phyloP scores from a whole-genome alignment of 1,140 invertebrate species.

The Orchesella cincta region DNA sequence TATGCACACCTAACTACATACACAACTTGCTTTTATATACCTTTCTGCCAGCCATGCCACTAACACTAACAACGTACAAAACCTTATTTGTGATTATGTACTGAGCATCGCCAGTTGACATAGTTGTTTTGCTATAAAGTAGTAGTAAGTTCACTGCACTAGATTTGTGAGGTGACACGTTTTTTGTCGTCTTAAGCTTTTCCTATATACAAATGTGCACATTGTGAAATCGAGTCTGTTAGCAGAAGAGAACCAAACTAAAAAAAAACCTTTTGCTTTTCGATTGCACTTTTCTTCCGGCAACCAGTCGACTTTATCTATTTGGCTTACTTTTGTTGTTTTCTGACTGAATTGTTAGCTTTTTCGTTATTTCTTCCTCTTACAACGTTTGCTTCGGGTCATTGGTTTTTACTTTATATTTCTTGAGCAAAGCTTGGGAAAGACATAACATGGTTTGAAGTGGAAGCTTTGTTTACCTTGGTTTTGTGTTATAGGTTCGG shows the following conservation, averaged over 20 bases:
- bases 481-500: conserved; percentile 34
- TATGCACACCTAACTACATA: conserved; percentile 14
- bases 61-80: background rate
- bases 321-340: conserved; percentile 3
- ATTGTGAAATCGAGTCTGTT: background rate
- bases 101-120: background rate
- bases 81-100: background rate
- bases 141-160: background rate
- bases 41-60: background rate
- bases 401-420: background rate
- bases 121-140: background rate
- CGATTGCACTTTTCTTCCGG: conserved; percentile 1
- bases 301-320: background rate
- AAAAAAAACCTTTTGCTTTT: background rate
- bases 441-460: background rate
- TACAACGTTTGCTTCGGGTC: background rate
- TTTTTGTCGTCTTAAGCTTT: background rate
- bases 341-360: background rate
- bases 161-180: background rate
- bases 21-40: background rate
- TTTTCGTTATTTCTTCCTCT: background rate
- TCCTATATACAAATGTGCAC: background rate
- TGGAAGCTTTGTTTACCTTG: too few species aligned
- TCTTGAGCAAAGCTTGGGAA: background rate
- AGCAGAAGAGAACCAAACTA: background rate